A percentile compares a stretch with the other conserved stretches of the same genome.
These are phyloP conservation scores for Turritopsis dohrnii DNA, from an alignment of 30 jellyfish, hydroid and myxozoan species.

Conservation along the genomic window DNA sequence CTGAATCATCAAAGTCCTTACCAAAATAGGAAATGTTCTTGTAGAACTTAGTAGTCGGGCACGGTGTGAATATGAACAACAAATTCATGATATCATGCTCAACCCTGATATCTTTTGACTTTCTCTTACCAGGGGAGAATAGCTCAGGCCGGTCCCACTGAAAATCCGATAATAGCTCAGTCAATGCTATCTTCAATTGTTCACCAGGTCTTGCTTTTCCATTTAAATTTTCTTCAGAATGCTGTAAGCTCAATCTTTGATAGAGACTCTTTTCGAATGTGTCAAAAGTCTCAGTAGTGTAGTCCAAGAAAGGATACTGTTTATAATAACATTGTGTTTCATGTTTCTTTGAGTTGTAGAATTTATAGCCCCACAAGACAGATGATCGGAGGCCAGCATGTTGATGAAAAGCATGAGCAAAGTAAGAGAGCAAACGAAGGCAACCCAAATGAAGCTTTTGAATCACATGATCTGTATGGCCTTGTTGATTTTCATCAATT, in stretches of 20 bases:
- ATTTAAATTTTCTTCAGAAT: background rate
- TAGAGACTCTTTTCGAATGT: constrained; percentile 55
- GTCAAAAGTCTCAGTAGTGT: constrained; percentile 42
- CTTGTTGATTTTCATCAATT: constrained; percentile 43
- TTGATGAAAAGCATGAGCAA: constrained; percentile 6
- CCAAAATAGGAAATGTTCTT: background rate
- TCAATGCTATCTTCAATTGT: constrained; percentile 48
- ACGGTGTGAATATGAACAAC: constrained; percentile 13
- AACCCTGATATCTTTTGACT: background rate
- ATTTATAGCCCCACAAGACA: constrained; percentile 85
- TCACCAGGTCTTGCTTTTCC: constrained; percentile 12
- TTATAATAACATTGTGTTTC: constrained; percentile 31
- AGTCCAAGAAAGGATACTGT: constrained; percentile 52
- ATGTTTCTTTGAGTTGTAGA: constrained; percentile 54
- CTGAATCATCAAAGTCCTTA: background rate
- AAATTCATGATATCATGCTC: constrained; percentile 6
- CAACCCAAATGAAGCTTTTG: constrained; percentile 36
- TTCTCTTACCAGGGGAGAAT: constrained; percentile 48
- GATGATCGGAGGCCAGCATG: constrained; percentile 29
- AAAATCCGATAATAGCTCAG: constrained; percentile 69
- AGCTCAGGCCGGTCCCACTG: constrained; percentile 95
- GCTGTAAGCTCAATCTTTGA: background rate
- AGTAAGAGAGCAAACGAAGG: constrained; percentile 45
- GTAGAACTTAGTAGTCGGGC: background rate
- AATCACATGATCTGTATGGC: background rate